Conservation (phyloP, 2,113 vertebrate species). For the Erinaceus europaeus region DNA sequence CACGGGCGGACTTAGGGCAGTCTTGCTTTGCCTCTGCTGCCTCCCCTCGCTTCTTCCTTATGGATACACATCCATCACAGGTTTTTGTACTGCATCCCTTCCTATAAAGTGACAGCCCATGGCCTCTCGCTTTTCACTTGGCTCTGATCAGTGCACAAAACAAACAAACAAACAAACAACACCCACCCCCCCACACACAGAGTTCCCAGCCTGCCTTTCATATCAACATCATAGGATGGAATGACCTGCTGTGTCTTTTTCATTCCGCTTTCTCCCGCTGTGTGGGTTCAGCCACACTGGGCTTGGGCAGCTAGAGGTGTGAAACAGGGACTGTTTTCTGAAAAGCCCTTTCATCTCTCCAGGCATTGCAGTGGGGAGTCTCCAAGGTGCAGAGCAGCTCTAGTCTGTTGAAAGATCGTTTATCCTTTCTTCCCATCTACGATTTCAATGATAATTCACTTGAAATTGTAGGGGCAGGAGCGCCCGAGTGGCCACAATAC, state of each 20-base stretch:
- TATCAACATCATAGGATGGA: constrained; percentile 60
- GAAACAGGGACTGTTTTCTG: constrained; percentile 51
- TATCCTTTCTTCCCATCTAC: constrained; percentile 33
- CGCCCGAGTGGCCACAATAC: too few species aligned
- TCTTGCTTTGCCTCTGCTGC: constrained; percentile 44
- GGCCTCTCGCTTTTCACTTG: constrained; percentile 35
- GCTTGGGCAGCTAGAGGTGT: constrained; percentile 44
- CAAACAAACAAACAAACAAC: constrained; percentile 40
- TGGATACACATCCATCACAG: constrained; percentile 39
- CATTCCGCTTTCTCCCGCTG: too few species aligned
- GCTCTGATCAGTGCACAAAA: constrained; percentile 32
- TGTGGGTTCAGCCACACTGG: constrained; percentile 48
- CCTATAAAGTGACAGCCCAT: constrained; percentile 42
- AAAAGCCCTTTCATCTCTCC: constrained; percentile 67
- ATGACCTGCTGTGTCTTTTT: constrained; percentile 60
- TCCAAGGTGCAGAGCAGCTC: constrained; percentile 20
- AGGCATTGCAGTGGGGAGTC: constrained; percentile 47
- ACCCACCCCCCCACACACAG: background rate
- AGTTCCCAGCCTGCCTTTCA: constrained; percentile 58
- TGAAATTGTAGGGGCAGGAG: background rate
- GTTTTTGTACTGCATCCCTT: background rate
- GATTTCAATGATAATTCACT: constrained; percentile 35
- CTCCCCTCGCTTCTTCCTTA: constrained; percentile 32
- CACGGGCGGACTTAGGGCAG: constrained; percentile 56
- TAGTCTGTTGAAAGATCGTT: constrained; percentile 59